Evolutionary conservation across 2,113 vertebrate genomes (phyloP).

Genomic region (Toxostoma redivivum): DNA sequence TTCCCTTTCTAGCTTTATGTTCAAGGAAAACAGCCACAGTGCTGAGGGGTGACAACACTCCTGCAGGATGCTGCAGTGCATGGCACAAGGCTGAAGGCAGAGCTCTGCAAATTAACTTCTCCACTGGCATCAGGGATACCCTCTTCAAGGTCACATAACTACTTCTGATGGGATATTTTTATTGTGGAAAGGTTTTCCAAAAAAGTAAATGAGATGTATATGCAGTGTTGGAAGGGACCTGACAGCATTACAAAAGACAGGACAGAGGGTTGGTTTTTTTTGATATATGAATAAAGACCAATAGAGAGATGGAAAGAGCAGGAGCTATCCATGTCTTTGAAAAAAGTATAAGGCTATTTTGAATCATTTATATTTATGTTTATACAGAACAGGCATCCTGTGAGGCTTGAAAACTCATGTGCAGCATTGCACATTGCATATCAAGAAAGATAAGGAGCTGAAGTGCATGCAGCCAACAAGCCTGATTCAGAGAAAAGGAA

Average conservation of each 20-base stretch:
- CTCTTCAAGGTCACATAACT: not conserved
- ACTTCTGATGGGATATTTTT: not conserved
- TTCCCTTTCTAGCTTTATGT: not conserved
- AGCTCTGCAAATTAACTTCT: not conserved
- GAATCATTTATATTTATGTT: not conserved
- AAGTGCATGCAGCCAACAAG: not conserved
- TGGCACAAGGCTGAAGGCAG: not conserved
- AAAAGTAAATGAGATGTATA: not conserved
- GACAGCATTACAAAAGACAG: not conserved
- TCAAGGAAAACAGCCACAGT: not conserved
- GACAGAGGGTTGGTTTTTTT: not conserved
- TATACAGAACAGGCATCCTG: not conserved
- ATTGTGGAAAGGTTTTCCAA: not conserved
- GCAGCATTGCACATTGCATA: not conserved
- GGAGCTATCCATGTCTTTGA: not conserved
- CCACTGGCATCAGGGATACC: fast-evolving
- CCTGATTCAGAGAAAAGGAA: not conserved
- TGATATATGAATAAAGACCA: not conserved
- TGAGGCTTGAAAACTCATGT: not conserved
- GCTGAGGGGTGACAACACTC: not conserved
- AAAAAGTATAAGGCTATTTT: not conserved
- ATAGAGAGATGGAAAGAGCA: not conserved
- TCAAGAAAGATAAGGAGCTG: not conserved
- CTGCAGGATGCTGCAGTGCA: fast-evolving
- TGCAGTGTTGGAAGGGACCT: not conserved